Evolutionary conservation across 2,888 invertebrate species (phyloP).

Genomic region (Parascotia fuliginaria): DNA sequence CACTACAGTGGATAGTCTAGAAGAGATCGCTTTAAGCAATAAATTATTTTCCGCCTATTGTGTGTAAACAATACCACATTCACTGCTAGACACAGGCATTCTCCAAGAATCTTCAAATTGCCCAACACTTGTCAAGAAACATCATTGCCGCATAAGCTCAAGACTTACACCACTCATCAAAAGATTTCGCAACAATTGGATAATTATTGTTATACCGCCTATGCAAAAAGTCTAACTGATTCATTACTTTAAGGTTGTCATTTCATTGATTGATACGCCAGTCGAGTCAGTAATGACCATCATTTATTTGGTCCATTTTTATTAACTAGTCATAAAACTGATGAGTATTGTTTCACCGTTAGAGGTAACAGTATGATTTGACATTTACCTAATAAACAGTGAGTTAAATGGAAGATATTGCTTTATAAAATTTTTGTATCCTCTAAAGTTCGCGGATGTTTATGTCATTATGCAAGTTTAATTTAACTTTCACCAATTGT

Average conservation of each 20-base stretch:
- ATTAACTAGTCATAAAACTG: background rate
- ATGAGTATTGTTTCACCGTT: background rate
- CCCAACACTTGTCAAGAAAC: no score
- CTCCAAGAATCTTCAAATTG: no score
- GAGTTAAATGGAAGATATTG: no score
- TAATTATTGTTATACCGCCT: constrained; percentile 36
- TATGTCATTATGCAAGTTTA: no score
- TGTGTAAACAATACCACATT: no score
- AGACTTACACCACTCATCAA: background rate
- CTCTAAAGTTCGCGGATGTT: no score
- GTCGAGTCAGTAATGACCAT: constrained; percentile 24
- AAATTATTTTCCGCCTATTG: no score
- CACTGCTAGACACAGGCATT: no score
- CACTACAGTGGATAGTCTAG: no score
- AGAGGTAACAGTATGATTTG: background rate
- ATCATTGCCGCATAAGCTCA: background rate
- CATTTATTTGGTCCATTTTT: constrained; percentile 15
- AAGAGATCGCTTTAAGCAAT: no score
- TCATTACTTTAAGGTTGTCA: constrained; percentile 32
- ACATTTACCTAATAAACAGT: background rate
- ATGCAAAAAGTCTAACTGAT: constrained; percentile 36
- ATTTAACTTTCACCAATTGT: no score
- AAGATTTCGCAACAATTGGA: constrained; percentile 24
- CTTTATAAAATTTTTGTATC: no score
- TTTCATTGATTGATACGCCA: constrained; percentile 27